Evolutionary conservation across 2,888 invertebrate species (phyloP), one percentile per base, ranked within the genome.

Genomic region (Omphaloscelis lunosa): DNA sequence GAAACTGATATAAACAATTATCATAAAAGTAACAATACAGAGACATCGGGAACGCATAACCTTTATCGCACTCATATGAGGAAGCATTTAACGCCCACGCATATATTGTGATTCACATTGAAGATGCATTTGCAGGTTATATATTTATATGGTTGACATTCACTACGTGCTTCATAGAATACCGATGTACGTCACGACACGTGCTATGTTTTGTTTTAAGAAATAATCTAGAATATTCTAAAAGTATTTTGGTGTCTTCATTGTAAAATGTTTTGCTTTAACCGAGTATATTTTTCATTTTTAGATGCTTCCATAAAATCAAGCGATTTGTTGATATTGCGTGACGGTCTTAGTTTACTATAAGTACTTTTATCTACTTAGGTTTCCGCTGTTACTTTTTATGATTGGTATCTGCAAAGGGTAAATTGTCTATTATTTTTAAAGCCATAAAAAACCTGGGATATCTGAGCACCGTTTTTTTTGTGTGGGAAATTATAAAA

Each of bases 61-160:
- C 77, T 75, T 73, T 80, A 66, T 61, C 67, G 48, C 65, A 67
- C 51, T 82, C 56, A 62, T 73, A 70, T 67, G 45, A 72, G 51
- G 67, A 67, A 75, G 67, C 72, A 80, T 83, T 86, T 66, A 65
- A 77, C 84, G 65, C 84, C 80, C 66, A 59, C 81, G 58, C 68
- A 39, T 53, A 65, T 79, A 75, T 74, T 75, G 70, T 62, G 73
- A 79, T 77, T 84, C 72, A 81, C 71, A 59, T 66, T 48, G 75
- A 79, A 76, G 63, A 84, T 81, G 78, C 86, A 79, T 86, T 86
- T 77, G 68, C 70, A 86, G 59, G 74, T 23, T 78, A 66, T 77
- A 75, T 51, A 53, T 70, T 45, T 75, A 65, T 67, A 48, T 34
- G 29, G 63, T 48, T 85, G 72, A 78, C 81, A 75, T 81, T 78